A percentile compares a stretch with the other conserved stretches of the same genome.
Conservation (phyloP, 2,888 invertebrate genomes). For the Philereme vetulata region DNA sequence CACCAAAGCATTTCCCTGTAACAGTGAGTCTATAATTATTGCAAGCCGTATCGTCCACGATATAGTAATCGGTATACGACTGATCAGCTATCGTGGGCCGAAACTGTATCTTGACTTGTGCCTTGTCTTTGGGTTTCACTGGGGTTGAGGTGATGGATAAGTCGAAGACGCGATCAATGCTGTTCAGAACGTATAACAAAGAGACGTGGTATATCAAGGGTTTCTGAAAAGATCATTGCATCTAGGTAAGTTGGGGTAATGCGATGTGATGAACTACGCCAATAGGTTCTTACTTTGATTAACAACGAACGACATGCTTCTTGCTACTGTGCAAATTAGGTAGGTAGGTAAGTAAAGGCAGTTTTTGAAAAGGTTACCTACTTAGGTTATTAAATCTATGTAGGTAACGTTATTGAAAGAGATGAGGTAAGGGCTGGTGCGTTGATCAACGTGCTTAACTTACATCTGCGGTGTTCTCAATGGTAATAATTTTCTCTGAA, state of each 20-base stretch:
- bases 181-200: conserved; percentile 63
- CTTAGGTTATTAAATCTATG: too few relatives aligned
- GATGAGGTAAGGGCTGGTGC: neutral
- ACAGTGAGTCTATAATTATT: conserved; percentile 65
- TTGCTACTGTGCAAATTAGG: too few relatives aligned
- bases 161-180: conserved; percentile 69
- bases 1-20: conserved; percentile 70
- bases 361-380: too few relatives aligned
- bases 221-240: conserved; percentile 50
- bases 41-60: conserved; percentile 65
- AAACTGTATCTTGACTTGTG: conserved; percentile 59
- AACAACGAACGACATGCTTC: too few relatives aligned
- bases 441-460: conserved; percentile 32
- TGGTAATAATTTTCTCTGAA: conserved; percentile 54
- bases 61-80: conserved; percentile 72
- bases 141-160: conserved; percentile 56
- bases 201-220: conserved; percentile 63
- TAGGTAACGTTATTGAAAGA: neutral
- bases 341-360: neutral
- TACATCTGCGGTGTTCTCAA: conserved; percentile 63
- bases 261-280: too few relatives aligned
- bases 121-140: conserved; percentile 56
- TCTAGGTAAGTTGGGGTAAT: neutral
- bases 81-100: conserved; percentile 64
- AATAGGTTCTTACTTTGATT: too few relatives aligned